Percentiles rank a stretch among this genome's conserved stretches.
Conservation (phyloP, 2,888 invertebrate genomes). For the Arge pagana region DNA sequence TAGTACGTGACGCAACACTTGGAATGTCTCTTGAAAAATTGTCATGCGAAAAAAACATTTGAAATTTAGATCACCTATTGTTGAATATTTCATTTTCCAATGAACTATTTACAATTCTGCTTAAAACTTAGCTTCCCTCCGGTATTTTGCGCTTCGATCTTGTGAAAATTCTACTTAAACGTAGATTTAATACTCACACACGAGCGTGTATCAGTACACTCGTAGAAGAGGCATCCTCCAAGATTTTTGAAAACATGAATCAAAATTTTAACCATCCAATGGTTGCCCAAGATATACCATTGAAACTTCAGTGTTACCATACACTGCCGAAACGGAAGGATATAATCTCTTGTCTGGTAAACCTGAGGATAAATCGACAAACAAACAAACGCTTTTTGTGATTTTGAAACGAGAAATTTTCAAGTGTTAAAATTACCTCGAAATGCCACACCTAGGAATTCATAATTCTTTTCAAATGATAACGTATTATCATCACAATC, state of each 20-base stretch:
- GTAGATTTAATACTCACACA: slow-evolving; percentile 28
- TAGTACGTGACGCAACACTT: too few species aligned
- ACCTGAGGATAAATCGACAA: slow-evolving; percentile 70
- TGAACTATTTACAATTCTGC: slow-evolving; percentile 38
- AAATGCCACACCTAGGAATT: slow-evolving; percentile 98
- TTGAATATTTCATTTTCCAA: too few species aligned
- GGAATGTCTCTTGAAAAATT: too few species aligned
- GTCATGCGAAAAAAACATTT: too few species aligned
- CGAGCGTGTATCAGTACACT: too few species aligned
- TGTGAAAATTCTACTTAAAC: slow-evolving; percentile 37
- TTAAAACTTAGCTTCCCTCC: slow-evolving; percentile 29
- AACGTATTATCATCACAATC: slow-evolving; percentile 97
- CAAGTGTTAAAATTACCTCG: slow-evolving; percentile 66
- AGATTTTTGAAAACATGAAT: too few species aligned
- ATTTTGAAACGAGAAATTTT: slow-evolving; percentile 5
- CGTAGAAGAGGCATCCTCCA: too few species aligned
- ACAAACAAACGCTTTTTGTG: background rate
- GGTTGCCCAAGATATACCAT: slow-evolving; percentile 98
- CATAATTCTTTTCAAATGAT: slow-evolving; percentile 97
- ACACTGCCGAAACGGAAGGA: slow-evolving; percentile 97
- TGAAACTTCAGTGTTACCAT: slow-evolving; percentile 98
- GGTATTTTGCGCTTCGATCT: too few species aligned
- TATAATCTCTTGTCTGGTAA: slow-evolving; percentile 91
- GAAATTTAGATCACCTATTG: too few species aligned
- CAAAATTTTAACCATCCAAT: slow-evolving; percentile 82